These are phyloP conservation scores for Spodoptera frugiperda DNA, from an alignment of 1,140 invertebrate genomes.

Conservation along the genomic window DNA sequence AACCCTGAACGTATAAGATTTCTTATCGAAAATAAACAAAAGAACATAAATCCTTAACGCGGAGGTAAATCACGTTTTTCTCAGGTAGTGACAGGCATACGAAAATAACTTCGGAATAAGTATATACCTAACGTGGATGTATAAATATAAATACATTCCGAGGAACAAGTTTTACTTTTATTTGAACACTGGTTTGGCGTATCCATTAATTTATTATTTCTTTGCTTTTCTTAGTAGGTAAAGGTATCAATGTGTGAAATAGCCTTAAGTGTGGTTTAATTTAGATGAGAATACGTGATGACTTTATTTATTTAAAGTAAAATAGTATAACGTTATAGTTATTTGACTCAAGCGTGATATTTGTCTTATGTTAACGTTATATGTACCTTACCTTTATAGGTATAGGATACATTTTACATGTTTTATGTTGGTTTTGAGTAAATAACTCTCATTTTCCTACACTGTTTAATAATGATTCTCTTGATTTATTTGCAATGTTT, in stretches of 20 bases:
- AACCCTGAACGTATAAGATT: slow-evolving; percentile 28
- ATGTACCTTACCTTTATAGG: too few relatives aligned
- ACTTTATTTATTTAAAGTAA: too few relatives aligned
- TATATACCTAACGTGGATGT: slow-evolving; percentile 16
- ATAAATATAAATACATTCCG: slow-evolving; percentile 32
- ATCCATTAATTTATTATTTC: slow-evolving; percentile 4
- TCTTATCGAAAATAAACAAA: slow-evolving; percentile 29
- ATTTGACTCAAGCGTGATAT: too few relatives aligned
- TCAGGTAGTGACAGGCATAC: slow-evolving; percentile 43
- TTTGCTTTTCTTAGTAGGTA: slow-evolving; percentile 6
- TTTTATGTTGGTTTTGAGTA: too few relatives aligned
- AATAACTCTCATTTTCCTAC: too few relatives aligned
- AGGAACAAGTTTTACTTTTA: slow-evolving; percentile 42
- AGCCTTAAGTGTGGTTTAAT: too few relatives aligned
- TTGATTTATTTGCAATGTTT: too few relatives aligned
- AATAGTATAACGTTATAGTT: too few relatives aligned
- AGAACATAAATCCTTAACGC: slow-evolving; percentile 35
- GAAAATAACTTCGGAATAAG: slow-evolving; percentile 34
- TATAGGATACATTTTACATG: too few relatives aligned
- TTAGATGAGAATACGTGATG: too few relatives aligned
- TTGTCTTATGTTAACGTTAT: too few relatives aligned
- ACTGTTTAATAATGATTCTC: too few relatives aligned
- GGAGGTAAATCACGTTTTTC: slow-evolving; percentile 40
- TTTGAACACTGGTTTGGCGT: slow-evolving; percentile 8
- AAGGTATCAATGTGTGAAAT: slow-evolving; percentile 1